A percentile compares a stretch with the other conserved stretches of the same genome.
These are phyloP conservation scores for Drosophila nebulosa DNA, from an alignment of 1,140 invertebrate species.

Conservation along the genomic window DNA sequence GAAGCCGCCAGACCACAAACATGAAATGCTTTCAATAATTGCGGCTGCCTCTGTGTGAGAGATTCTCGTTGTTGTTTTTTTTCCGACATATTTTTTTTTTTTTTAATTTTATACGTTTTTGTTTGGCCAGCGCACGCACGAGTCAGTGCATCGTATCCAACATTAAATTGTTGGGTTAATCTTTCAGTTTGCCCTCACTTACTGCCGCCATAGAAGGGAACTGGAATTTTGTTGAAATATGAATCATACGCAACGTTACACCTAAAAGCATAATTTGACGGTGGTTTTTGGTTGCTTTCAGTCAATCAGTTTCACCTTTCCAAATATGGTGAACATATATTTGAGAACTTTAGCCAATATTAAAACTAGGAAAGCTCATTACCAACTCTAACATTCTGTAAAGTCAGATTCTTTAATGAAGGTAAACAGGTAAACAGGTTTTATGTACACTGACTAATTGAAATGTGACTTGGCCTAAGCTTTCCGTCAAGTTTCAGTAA, in stretches of 20 bases:
- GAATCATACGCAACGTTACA: constrained; percentile 45
- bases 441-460: neutral
- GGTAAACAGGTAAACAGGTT: too few relatives aligned
- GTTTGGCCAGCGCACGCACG: constrained; percentile 21
- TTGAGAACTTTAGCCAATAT: too few relatives aligned
- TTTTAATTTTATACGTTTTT: neutral
- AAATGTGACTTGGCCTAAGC: constrained; percentile 28
- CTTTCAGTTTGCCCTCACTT: constrained; percentile 34
- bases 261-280: constrained; percentile 27
- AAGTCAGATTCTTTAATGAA: too few relatives aligned
- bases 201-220: neutral
- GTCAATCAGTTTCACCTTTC: neutral
- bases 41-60: constrained; percentile 34
- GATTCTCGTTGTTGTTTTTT: constrained; percentile 13
- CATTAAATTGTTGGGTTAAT: constrained; percentile 40
- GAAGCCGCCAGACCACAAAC: constrained; percentile 40
- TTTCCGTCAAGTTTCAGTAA: too few relatives aligned
- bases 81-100: neutral
- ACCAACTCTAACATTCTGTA: too few relatives aligned
- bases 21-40: constrained; percentile 68
- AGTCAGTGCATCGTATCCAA: constrained; percentile 28
- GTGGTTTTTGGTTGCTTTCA: neutral
- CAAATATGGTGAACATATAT: too few relatives aligned
- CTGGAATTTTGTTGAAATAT: constrained; percentile 32
- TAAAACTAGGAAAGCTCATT: too few relatives aligned